Base-by-base conservation (phyloP, 1,140 invertebrate species). In the Conopomorpha cramerella region DNA sequence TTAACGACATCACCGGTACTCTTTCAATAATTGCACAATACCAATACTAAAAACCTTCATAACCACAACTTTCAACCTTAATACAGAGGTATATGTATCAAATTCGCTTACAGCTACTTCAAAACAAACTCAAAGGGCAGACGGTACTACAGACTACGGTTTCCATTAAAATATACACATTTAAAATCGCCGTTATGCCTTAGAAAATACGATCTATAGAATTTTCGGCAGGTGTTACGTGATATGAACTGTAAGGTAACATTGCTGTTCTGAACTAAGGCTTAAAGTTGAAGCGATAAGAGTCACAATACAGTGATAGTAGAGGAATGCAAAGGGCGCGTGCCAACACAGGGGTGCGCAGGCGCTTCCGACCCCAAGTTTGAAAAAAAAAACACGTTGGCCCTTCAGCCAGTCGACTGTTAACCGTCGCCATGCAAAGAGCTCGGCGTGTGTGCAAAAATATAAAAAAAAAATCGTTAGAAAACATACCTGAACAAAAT, bases 321-420 rank as follows among this genome's bases (percentile, higher is more conserved):
- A n/a, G n/a, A n/a, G 37, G 31, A 47, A 51, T 43, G 39, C 13
- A 27, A 43, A 53, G 36, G 51, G 58, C 66, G 54, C 68, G 68
- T 71, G 64, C 66, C 36, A 41, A 43, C 25, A 16, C 43, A 43
- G 45, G 68, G 70, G 70, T 71, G 70, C 70, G 70, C 55, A 39
- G 44, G 49, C 64, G 70, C 54, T 62, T 65, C 54, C 60, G 60
- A 59, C 47, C 55, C 58, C 39, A 45, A 43, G 55, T 58, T 48
- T 42, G 41, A 56, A 57, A 52, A 46, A 36, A 36, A 44, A 52
- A 45, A n/a, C n/a, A n/a, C n/a, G n/a, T n/a, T n/a, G n/a, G n/a
- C n/a, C 49, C 38, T 42, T 30, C 42, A 23, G 43, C 35, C 54
- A 71, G 68, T 73, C 62, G 48, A 59, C 60, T 48, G 54, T 57